Evolutionary conservation across 2,888 invertebrate species (phyloP).

Genomic region (Philereme transversata): DNA sequence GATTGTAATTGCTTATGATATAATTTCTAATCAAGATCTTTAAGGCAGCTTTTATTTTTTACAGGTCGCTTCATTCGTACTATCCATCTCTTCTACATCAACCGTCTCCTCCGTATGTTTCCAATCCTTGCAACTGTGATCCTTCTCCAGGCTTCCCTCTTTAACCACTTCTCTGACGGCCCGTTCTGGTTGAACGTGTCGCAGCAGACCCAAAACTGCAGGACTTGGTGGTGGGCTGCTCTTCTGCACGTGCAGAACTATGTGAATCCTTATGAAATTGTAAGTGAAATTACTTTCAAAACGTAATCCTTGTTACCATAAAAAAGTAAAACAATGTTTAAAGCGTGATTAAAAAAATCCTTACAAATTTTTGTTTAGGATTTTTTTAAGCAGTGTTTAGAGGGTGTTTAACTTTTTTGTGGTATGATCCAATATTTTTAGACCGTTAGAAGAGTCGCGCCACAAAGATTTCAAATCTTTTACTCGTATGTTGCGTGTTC

Average conservation of each 20-base stretch:
- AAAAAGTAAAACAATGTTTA: no score
- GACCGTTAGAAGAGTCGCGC: no score
- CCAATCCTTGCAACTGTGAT: conserved; percentile 56
- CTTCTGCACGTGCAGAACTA: conserved; percentile 80
- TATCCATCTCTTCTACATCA: conserved; percentile 56
- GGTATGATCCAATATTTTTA: no score
- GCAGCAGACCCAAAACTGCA: conserved; percentile 55
- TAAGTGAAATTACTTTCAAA: conserved; percentile 35
- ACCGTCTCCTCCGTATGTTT: conserved; percentile 58
- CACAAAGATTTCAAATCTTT: no score
- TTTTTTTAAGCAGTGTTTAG: no score
- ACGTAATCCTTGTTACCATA: neutral
- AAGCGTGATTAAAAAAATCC: no score
- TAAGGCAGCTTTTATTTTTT: no score
- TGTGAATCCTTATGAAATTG: conserved; percentile 52
- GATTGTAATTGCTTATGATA: no score
- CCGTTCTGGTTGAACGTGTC: conserved; percentile 74
- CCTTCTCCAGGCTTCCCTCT: conserved; percentile 53
- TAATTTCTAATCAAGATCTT: no score
- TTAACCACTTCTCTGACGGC: conserved; percentile 56
- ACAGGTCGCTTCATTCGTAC: conserved; percentile 55
- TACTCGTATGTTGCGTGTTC: no score
- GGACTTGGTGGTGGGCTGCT: conserved; percentile 75
- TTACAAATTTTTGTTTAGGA: no score
- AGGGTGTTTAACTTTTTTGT: no score